Evolutionary conservation across 2,888 invertebrate genomes (phyloP), one percentile per base, ranked within the genome.

Genomic region (Poecilus cupreus): DNA sequence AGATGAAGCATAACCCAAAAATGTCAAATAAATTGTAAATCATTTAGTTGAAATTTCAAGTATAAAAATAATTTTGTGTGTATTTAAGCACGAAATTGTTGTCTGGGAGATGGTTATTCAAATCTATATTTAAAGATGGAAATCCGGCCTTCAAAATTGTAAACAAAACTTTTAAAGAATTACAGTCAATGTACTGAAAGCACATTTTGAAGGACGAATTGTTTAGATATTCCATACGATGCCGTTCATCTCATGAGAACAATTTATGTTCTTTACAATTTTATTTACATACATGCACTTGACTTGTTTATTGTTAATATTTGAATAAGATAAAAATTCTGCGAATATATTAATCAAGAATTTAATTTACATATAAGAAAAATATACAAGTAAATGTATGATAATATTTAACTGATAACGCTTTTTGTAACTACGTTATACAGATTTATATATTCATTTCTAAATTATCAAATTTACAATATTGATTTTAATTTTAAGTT

Each of bases 141-240:
- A 68, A 37, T 68, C 18, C 64, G 37, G 18, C 37, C 37, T 68
- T 68, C 64, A 68, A 37, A 2, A 18, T 68, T 68, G 64, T 68
- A 68, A 68, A 68, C 64, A 68, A 68, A 68, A 68, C 37, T 39
- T 68, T 26, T 3, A 32, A 16, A 11, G 37, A 37, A 68, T 32
- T 68, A 37, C 64, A 37, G 64, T 68, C 64, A 68, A 68, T 68
- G 64, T 37, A 39, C 64, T 37, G 32, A 68, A 68, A 68, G 18
- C 13, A 10, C 8, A 68, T 68, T 68, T 24, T 68, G 32, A 37
- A 68, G 64, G 64, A 24, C 24, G 22, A 2, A n/a, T 60, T 24
- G 22, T 24, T 60, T 26, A 60, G 60, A 26, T 13, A 60, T 13
- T n/a, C n/a, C n/a, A n/a, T n/a, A n/a, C n/a, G n/a, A 24, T 60